Evolutionary conservation across 2,113 vertebrate species (phyloP), one percentile per base, ranked within the genome.

Genomic region (Engraulis encrasicolus): DNA sequence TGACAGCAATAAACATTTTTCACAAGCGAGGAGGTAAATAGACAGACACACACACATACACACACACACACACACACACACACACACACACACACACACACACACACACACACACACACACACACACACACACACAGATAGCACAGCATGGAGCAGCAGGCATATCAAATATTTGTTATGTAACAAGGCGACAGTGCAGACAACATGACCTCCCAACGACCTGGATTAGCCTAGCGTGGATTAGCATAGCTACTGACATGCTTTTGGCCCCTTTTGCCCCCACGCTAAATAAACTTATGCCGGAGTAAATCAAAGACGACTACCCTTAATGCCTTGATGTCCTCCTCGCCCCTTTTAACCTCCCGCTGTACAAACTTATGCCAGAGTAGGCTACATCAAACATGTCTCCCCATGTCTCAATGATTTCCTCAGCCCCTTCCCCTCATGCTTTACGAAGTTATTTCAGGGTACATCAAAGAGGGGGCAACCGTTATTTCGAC

Each of bases 91-190:
- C n/a, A n/a, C n/a, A n/a, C n/a, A n/a, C n/a, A n/a, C n/a, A n/a
- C n/a, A n/a, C n/a, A n/a, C n/a, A n/a, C n/a, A n/a, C n/a, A n/a
- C n/a, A n/a, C n/a, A n/a, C n/a, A n/a, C n/a, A n/a, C n/a, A n/a
- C n/a, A n/a, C n/a, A n/a, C n/a, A n/a, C n/a, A n/a, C n/a, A n/a
- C n/a, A n/a, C n/a, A n/a, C n/a, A n/a, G n/a, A 45, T 45, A 45
- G 40, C 9, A n/a, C 40, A 45, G 40, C 40, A 9, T 45, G 40
- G n/a, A 45, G 3, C 40, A 74, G 11, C 15, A 27, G 23, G 34
- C 50, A 58, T 86, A 86, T 84, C 84, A 61, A 40, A 81, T 27
- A 86, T 82, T 58, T 83, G 50, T 85, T 86, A 83, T 74, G 48
- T 83, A 89, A 91, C 84, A 77, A 86, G 85, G 61, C 49, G 50